These are phyloP conservation scores for Luidia sarsii DNA, from an alignment of 53 echinoderm and acorn worm genomes.

Conservation along the genomic window DNA sequence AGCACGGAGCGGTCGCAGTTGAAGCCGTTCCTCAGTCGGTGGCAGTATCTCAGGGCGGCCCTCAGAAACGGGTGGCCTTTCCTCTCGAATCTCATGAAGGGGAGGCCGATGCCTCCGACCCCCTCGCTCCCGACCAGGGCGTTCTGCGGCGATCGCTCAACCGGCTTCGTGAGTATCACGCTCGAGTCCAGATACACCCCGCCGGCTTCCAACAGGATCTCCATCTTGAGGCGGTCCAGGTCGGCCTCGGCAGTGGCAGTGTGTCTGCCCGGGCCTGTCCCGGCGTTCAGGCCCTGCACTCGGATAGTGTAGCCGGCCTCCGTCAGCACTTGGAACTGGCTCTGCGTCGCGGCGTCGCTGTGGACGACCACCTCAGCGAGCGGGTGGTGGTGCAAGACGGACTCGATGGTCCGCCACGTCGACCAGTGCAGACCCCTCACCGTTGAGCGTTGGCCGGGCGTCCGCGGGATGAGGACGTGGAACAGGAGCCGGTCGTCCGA, in stretches of 20 bases:
- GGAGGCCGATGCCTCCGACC: not conserved
- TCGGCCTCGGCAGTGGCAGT: not conserved
- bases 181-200: not conserved
- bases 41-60: not conserved
- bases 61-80: not conserved
- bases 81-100: conserved; percentile 13
- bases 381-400: conserved; percentile 3
- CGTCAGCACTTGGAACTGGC: conserved; percentile 19
- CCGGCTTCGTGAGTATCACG: not conserved
- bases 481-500: not conserved
- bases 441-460: not conserved
- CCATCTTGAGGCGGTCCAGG: not conserved
- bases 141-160: not conserved
- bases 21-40: not conserved
- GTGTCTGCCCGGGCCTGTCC: not conserved
- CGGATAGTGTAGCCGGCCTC: not conserved
- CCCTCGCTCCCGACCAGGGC: not conserved
- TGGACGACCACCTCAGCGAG: not conserved
- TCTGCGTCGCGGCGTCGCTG: not conserved
- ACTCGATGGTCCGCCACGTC: not conserved
- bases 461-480: not conserved
- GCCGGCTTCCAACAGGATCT: not conserved
- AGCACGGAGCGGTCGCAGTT: not conserved
- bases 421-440: not conserved
- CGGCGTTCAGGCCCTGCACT: not conserved